Conservation (phyloP, 2,888 invertebrate species). For the Ypsolopha scabrella region DNA sequence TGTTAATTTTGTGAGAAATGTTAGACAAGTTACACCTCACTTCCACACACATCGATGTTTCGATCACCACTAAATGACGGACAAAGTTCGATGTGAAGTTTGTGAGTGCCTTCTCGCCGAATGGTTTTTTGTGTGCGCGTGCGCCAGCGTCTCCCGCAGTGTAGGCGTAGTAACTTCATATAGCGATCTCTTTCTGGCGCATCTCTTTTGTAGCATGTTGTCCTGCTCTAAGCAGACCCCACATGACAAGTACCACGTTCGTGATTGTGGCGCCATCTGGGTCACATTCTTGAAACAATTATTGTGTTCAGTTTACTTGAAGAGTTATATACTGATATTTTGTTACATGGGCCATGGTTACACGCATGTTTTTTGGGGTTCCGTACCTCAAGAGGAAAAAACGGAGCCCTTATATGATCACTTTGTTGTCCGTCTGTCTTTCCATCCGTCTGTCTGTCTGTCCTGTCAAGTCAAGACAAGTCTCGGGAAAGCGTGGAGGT, state of each 20-base stretch:
- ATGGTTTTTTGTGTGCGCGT: constrained; percentile 63
- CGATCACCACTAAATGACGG: constrained; percentile 67
- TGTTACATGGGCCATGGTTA: too few relatives aligned
- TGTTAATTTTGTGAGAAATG: constrained; percentile 65
- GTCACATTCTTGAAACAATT: neutral
- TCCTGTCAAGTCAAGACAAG: too few relatives aligned
- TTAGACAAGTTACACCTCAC: constrained; percentile 69
- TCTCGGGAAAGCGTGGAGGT: too few relatives aligned
- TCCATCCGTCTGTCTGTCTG: too few relatives aligned
- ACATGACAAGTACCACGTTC: neutral
- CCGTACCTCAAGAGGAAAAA: too few relatives aligned
- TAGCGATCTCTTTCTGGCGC: constrained; percentile 41
- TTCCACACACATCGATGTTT: constrained; percentile 67
- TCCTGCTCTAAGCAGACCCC: constrained; percentile 29
- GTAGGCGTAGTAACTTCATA: constrained; percentile 61
- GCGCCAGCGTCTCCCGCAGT: constrained; percentile 51
- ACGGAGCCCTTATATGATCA: too few relatives aligned
- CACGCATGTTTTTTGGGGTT: too few relatives aligned
- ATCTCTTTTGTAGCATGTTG: constrained; percentile 5
- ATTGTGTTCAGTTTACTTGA: neutral
- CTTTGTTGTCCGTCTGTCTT: too few relatives aligned
- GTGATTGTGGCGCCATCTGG: constrained; percentile 48
- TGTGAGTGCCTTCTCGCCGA: constrained; percentile 63
- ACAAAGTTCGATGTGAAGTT: constrained; percentile 67
- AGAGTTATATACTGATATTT: too few relatives aligned